Evolutionary conservation across 2,113 vertebrate species (phyloP), one percentile per base, ranked within the genome.

Genomic region (Euleptes europaea): DNA sequence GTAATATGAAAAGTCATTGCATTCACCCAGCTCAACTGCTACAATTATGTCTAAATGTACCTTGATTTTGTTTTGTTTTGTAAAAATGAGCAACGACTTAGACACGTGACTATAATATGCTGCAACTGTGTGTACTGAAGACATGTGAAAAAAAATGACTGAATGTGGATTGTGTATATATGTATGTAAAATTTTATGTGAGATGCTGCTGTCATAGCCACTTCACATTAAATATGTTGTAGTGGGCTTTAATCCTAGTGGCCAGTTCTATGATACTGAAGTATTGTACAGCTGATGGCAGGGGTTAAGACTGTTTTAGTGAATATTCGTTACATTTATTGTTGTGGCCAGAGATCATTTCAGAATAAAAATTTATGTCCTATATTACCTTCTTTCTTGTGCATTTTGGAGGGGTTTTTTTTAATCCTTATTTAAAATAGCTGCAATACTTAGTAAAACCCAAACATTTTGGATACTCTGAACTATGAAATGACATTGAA

Each of bases 321-420:
- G 97, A 98, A 97, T 97, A 98, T 98, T 98, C 98, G 98, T 98
- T 98, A 97, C 97, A 97, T 97, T 99, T 98, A 98, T 97, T 98
- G 98, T 99, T 97, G 97, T 99, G 98, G 96, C 98, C 97, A 97
- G 97, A 97, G 95, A 97, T 96, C 95, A 97, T 97, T 97, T 97
- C 96, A 97, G 96, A 97, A 97, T 97, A 97, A 97, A 97, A 97
- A 92, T 96, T 96, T 97, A 97, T 96, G 97, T 97, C 95, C 94
- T 96, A 95, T 94, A 94, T 95, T 95, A 92, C 84, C 90, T n/a
- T 93, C 92, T 95, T 80, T 93, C 81, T 88, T 86, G 91, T 90
- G 89, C 60, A 92, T 80, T 78, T 91, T 69, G 83, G 60, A 63
- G 7, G 66, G 5, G 44, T 44, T 44, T 66, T 86, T 92, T 93